Conservation (phyloP, 2,888 invertebrate species). For the Eurytoma californica region DNA sequence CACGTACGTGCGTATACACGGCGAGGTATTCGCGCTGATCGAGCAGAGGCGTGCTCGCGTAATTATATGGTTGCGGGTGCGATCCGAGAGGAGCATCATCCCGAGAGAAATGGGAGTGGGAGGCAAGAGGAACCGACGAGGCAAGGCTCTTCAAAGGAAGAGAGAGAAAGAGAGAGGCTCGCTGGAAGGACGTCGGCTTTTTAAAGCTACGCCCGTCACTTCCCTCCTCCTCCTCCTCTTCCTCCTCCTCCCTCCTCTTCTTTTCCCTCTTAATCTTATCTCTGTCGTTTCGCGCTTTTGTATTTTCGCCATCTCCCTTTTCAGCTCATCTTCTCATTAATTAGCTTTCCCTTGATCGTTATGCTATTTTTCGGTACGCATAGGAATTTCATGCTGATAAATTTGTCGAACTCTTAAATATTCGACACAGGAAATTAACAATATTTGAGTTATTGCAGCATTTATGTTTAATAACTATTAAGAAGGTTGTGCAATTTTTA, state of each 20-base stretch:
- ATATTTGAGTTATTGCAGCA: too few species aligned
- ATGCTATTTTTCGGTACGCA: background rate
- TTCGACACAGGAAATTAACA: too few species aligned
- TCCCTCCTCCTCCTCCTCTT: slow-evolving; percentile 2
- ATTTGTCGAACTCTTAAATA: too few species aligned
- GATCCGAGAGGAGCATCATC: slow-evolving; percentile 56
- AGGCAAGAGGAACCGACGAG: slow-evolving; percentile 49
- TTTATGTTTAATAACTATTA: too few species aligned
- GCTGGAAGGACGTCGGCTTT: slow-evolving; percentile 49
- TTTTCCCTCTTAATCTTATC: slow-evolving; percentile 11
- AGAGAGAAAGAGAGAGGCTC: slow-evolving; percentile 8
- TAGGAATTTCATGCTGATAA: background rate
- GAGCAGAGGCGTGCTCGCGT: slow-evolving; percentile 58
- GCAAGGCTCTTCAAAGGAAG: background rate
- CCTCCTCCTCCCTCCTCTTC: background rate
- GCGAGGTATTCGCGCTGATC: slow-evolving; percentile 49
- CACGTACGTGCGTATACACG: slow-evolving; percentile 44
- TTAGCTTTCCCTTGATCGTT: slow-evolving; percentile 36
- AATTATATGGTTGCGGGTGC: slow-evolving; percentile 64
- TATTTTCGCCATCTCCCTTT: background rate
- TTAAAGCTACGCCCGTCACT: slow-evolving; percentile 34
- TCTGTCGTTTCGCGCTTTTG: slow-evolving; percentile 28
- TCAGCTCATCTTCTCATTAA: slow-evolving; percentile 30
- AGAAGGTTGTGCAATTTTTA: too few species aligned
- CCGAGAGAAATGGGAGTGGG: slow-evolving; percentile 58